Evolutionary conservation across 2,113 vertebrate species (phyloP), one percentile per base, ranked within the genome.

Genomic region (Eulemur rufifrons): DNA sequence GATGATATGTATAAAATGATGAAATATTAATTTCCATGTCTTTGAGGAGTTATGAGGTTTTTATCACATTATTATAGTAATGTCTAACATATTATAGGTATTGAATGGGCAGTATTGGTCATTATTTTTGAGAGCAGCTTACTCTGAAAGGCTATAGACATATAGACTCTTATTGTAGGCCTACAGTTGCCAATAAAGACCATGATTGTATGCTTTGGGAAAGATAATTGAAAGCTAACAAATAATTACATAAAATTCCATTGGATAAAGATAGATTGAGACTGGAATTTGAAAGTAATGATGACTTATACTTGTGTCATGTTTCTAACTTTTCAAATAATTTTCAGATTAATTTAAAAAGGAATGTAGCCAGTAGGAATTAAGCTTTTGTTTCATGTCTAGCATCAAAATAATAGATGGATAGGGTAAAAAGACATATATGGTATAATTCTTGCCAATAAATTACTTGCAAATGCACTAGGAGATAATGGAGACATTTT

Each of bases 331-430:
- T 93, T 95, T 73, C n/a, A 63, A 84, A 73, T 91, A 73, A 74
- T 89, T 82, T 95, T 76, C 71, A 81, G 29, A 42, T 78, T 64
- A 85, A 74, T 85, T 78, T 69, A 52, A n/a, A 71, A 89, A 95
- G 21, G 1, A 94, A 91, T 71, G 82, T 82, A 88, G 39, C 29
- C 18, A 47, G 27, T 50, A 85, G 6, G 5, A 83, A 74, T 86
- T 78, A 73, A 82, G 47, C 11, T 96, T 96, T 82, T 39, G 83
- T 80, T 77, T 83, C 52, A 29, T 86, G 3, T 6, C 45, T 18
- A 83, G 8, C 45, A 82, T 83, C 47, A 94, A 80, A 81, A 42
- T 56, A 89, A 83, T 54, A 83, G 27, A 54, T 45, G 17, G 27
- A 52, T 18, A 76, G 5, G 23, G 32, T 66, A 83, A 82, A 94